Conservation (phyloP, 2,113 vertebrate species). For the Etheostoma spectabile region DNA sequence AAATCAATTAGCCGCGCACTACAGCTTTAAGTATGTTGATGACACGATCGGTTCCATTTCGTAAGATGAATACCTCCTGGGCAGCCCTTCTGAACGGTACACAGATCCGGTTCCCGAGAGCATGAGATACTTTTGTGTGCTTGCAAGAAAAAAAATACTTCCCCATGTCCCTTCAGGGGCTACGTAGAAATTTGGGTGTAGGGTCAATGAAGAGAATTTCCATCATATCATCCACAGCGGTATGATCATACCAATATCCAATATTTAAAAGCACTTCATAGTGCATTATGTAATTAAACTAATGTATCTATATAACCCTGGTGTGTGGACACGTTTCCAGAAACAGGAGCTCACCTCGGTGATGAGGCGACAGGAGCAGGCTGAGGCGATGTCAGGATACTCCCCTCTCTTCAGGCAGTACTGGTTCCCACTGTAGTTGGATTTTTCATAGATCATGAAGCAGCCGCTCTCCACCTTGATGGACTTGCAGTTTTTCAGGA, state of each 20-base stretch:
- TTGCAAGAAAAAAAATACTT: no score
- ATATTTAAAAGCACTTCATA: neutral
- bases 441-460: slow-evolving; percentile 79
- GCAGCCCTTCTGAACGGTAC: no score
- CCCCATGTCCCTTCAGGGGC: no score
- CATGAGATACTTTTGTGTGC: no score
- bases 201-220: neutral
- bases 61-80: no score
- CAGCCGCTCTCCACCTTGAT: slow-evolving; percentile 77
- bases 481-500: slow-evolving; percentile 72
- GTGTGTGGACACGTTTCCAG: neutral
- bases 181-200: no score
- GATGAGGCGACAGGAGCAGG: slow-evolving; percentile 74
- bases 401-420: slow-evolving; percentile 74
- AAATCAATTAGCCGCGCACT: no score
- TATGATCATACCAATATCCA: neutral
- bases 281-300: neutral
- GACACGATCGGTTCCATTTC: no score
- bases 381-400: slow-evolving; percentile 63
- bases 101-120: no score
- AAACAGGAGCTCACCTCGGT: slow-evolving; percentile 51
- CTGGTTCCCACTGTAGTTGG: slow-evolving; percentile 73
- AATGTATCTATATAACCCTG: neutral
- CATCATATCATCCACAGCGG: neutral
- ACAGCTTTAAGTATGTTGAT: no score